Base-by-base conservation (phyloP, 2,113 vertebrate genomes). In the Xenotilapia caudafasciata region DNA sequence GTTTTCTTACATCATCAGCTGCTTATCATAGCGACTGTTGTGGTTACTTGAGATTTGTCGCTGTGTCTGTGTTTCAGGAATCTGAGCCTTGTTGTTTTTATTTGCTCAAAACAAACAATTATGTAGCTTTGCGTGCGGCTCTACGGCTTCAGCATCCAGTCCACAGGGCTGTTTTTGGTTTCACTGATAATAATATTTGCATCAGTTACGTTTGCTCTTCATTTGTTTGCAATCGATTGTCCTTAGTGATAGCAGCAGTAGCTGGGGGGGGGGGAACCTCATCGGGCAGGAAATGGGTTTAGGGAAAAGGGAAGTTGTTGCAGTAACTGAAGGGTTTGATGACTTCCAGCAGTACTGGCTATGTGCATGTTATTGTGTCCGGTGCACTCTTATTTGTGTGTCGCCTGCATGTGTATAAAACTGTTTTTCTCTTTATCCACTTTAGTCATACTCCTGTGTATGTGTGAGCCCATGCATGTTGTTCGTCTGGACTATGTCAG, bases 301-400 rank as follows among this genome's bases (percentile, higher is more conserved):
- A 91, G 86, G 89, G 93, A 93, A 96, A 96, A 88, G 91, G 96
- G 96, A 97, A 96, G 96, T 97, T 95, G 95, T 96, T 96, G 95
- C 94, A 93, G 94, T 96, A 93, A 91, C 92, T 92, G 83, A 93
- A 94, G 92, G 90, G 89, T 94, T 94, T 96, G 95, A 96, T 93
- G 92, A 95, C 91, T 88, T 94, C 91, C 93, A 96, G 93, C 54
- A 54, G 83, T 79, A 58, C 62, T 35, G 68, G 89, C 84, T 86
- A 5, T 4, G 17, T 21, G 80, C 19, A 1, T 60, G 62, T 13
- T 8, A 45, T 82, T 90, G 80, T 92, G 31, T 80, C 70, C 9
- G 15, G 42, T 23, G 14, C 70, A 35, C 11, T 10, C 4, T 33
- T 11, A 4, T 47, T 19, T 75, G 42, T 49, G 15, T 19, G 42